These are phyloP conservation scores for Lycia hirtaria DNA, from an alignment of 2,888 invertebrate species.

Conservation along the genomic window DNA sequence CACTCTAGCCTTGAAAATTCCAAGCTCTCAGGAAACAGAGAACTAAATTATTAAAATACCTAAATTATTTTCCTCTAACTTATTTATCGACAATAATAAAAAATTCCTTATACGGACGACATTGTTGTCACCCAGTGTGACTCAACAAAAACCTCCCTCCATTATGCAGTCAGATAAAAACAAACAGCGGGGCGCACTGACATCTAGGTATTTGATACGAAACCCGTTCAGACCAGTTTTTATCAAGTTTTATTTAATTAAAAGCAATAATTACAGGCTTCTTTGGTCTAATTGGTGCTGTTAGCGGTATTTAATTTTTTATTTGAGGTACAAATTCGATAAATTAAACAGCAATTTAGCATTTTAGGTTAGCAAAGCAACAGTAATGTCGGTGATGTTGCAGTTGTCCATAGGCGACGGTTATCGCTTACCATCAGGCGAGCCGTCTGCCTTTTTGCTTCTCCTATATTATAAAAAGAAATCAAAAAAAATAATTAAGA, in stretches of 20 bases:
- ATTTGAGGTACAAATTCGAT: constrained; percentile 22
- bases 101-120: constrained; percentile 43
- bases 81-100: constrained; percentile 7
- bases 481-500: too few species aligned
- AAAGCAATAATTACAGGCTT: constrained; percentile 28
- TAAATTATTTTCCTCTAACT: too few species aligned
- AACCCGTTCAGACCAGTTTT: constrained; percentile 45
- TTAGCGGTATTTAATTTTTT: constrained; percentile 31
- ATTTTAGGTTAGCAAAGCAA: constrained; percentile 8
- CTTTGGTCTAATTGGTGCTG: constrained; percentile 33
- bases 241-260: constrained; percentile 31
- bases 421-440: too few species aligned
- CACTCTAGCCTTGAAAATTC: too few species aligned
- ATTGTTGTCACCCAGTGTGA: constrained; percentile 43
- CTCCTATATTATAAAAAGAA: too few species aligned
- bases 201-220: constrained; percentile 50
- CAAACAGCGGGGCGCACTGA: constrained; percentile 43
- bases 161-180: too few species aligned
- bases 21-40: too few species aligned
- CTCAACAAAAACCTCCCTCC: constrained; percentile 58
- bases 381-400: too few species aligned
- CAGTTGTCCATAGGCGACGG: too few species aligned
- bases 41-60: too few species aligned
- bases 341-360: constrained; percentile 19
- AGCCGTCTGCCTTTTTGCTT: too few species aligned